Evolutionary conservation across 2,113 vertebrate species (phyloP).

Genomic region (Burhinus oedicnemus): DNA sequence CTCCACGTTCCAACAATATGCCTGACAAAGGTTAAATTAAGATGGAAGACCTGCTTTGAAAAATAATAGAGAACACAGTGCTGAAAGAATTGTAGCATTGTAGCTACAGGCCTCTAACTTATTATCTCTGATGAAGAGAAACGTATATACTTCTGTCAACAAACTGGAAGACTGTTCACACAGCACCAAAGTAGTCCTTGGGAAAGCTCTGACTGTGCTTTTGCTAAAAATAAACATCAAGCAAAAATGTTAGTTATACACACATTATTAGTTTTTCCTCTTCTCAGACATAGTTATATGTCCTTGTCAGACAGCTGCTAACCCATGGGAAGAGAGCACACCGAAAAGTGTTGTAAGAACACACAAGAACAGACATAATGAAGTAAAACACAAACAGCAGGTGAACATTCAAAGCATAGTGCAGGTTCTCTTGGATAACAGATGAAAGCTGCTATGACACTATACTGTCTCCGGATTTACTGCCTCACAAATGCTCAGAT

Average conservation of each 20-base stretch:
- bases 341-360: not conserved
- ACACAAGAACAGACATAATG: fast-evolving
- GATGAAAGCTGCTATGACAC: not conserved
- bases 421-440: not conserved
- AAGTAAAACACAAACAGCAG: not conserved
- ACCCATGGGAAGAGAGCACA: fast-evolving
- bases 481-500: not conserved
- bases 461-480: not conserved
- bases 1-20: not conserved
- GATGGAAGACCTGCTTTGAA: not conserved
- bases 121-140: conserved; percentile 4
- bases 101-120: conserved; percentile 27
- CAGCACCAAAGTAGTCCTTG: conserved; percentile 1
- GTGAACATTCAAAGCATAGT: not conserved
- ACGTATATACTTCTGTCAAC: not conserved
- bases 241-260: not conserved
- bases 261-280: not conserved
- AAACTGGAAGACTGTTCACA: not conserved
- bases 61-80: not conserved
- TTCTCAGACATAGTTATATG: not conserved
- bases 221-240: conserved; percentile 48
- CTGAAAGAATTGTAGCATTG: not conserved
- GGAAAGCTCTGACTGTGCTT: conserved; percentile 14
- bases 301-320: not conserved
- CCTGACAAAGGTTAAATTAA: not conserved